phyloP scores from a whole-genome alignment of 2,888 invertebrate genomes.

The Polydrusus cervinus region DNA sequence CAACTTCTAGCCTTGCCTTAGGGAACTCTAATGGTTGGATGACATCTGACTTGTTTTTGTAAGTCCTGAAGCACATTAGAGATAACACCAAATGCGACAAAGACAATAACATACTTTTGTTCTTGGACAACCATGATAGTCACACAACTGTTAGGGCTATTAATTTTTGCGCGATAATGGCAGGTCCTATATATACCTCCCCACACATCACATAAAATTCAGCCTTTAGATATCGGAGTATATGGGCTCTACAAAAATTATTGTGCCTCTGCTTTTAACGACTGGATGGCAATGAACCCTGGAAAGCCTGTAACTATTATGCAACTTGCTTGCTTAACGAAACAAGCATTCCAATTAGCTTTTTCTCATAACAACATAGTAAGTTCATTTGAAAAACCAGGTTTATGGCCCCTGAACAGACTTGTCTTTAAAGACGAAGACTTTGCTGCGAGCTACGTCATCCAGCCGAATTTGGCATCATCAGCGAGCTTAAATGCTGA shows the following conservation, averaged over 20 bases:
- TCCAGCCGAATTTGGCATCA: no score
- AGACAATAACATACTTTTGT: constrained; percentile 27
- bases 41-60: constrained; percentile 48
- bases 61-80: constrained; percentile 50
- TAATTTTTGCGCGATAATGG: no score
- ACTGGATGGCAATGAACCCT: constrained; percentile 58
- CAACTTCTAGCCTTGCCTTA: constrained; percentile 38
- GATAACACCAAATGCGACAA: constrained; percentile 38
- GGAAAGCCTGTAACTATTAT: constrained; percentile 59
- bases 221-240: no score
- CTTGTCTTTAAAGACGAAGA: constrained; percentile 54
- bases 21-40: constrained; percentile 54
- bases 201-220: no score
- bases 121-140: constrained; percentile 63
- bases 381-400: constrained; percentile 45
- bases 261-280: constrained; percentile 50
- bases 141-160: constrained; percentile 56
- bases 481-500: no score
- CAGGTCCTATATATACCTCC: no score
- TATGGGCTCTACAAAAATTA: constrained; percentile 32
- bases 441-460: constrained; percentile 51
- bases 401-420: constrained; percentile 57
- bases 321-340: constrained; percentile 51
- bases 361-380: constrained; percentile 34
- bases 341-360: constrained; percentile 44